A percentile compares a stretch with the other conserved stretches of the same genome.
Evolutionary conservation across 2,113 vertebrate species (phyloP).

Genomic region (Cyrtonyx montezumae): DNA sequence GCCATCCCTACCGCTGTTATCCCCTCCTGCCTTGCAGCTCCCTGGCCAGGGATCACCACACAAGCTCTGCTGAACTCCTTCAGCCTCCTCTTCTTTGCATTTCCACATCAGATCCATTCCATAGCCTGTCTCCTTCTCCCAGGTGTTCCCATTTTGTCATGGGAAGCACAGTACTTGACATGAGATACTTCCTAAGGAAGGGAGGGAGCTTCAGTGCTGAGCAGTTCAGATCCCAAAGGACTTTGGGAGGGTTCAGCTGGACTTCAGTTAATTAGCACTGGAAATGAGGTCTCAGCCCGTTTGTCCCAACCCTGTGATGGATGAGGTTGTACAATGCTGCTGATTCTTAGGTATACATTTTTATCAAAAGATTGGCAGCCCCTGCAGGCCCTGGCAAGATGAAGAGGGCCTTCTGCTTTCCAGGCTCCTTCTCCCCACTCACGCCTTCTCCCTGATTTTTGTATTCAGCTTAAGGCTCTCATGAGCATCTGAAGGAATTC

Average conservation of each 20-base stretch:
- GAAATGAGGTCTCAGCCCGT: conserved; percentile 39
- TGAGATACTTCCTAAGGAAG: not conserved
- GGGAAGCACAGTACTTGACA: not conserved
- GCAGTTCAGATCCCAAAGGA: rapidly evolving
- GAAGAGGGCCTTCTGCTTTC: conserved; percentile 40
- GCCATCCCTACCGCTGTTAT: not conserved
- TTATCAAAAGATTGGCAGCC: conserved; percentile 57
- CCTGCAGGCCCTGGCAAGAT: not conserved
- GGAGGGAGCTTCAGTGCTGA: not conserved
- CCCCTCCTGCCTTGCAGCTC: not conserved
- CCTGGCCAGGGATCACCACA: no score
- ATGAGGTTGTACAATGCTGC: not conserved
- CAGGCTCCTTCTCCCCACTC: not conserved
- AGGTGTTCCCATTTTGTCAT: not conserved
- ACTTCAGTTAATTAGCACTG: conserved; percentile 33
- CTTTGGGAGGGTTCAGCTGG: not conserved
- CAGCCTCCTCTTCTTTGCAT: not conserved
- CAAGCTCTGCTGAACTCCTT: not conserved
- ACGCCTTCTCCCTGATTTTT: conserved; percentile 27
- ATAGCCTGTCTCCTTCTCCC: not conserved
- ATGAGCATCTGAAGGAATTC: conserved; percentile 59
- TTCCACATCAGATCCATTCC: not conserved
- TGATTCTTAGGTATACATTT: conserved; percentile 27
- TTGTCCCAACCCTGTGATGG: not conserved
- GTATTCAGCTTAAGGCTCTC: conserved; percentile 58